Evolutionary conservation across 2,113 vertebrate species (phyloP).

Genomic region (human (Homo sapiens)): GRCh38 chr12:102733001-102733500

Average conservation of each 20-base stretch:
- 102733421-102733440: not conserved
- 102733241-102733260: not conserved
- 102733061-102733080: no score
- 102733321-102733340: no score
- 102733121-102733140: not conserved
- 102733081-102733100: not conserved
- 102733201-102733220: not conserved
- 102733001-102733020: no score
- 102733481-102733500: no score
- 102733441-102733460: not conserved
- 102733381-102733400: not conserved
- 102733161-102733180: not conserved
- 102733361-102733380: not conserved
- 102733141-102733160: not conserved
- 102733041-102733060: no score
- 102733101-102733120: conserved; percentile 1
- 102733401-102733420: not conserved
- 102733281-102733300: not conserved
- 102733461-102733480: no score
- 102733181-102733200: not conserved
- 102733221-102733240: not conserved
- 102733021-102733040: no score
- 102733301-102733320: not conserved
- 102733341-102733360: not conserved
- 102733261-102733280: not conserved